Evolutionary conservation across 1,140 invertebrate species (phyloP), one percentile per base, ranked within the genome.

Genomic region (Aethina tumida): DNA sequence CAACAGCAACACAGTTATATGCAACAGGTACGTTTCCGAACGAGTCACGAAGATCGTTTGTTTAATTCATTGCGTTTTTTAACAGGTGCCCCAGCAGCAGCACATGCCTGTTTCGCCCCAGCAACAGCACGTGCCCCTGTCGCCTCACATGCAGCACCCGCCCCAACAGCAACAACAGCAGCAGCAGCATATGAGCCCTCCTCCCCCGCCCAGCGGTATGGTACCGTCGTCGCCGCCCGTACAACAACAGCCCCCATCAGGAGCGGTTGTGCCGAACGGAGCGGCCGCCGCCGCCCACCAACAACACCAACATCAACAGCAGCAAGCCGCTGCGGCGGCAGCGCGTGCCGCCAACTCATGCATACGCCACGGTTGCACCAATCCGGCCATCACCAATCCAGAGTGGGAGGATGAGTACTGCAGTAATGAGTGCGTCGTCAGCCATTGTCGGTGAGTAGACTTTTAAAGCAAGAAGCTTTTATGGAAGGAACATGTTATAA

Each of bases 401-500:
- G 90, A 94, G 65, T 97, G 92, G 92, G 92, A 96, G 62, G 85
- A 92, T 60, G 91, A 96, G 66, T 97, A 95, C 64, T 97, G 93
- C 67, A 92, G 87, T 63, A 94, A 93, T 68, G 91, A 97, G 62
- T 97, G 93, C 70, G 92, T 95, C 41, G 89, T 95, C 50, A 89
- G 81, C 58, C 92, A 97, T 66, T 96, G 92, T 77, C 85, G 81
- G 80, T 83, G 65, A 62, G 63, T 60, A 43, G 17, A 34, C 12
- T 13, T 25, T 12, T 30, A 15, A 25, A 16, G 2, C 7, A 5
- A 6, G 6, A 30, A 5, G 14, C 6, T 30, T n/a, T n/a, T 10
- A 14, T 30, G 6, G 12, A 30, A n/a, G 12, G 7, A 5, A 30
- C n/a, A 30, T 6, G 6, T 6, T 8, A 5, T 30, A 6, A 7